Base-by-base conservation (phyloP, 1,140 invertebrate genomes). In the Drosophila tani region DNA sequence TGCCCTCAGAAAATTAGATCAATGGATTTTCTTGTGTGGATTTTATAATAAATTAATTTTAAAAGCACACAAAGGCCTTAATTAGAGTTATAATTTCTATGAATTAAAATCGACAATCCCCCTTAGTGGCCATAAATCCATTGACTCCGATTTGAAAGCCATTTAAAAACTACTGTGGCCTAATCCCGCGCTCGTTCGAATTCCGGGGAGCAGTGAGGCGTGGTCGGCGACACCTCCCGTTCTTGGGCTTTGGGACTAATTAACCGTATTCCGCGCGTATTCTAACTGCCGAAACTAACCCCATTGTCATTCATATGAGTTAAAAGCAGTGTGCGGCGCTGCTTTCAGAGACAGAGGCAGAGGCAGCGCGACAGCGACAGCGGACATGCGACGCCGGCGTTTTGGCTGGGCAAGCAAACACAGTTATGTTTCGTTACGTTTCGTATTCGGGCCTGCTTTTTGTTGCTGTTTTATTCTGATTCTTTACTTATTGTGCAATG, bases 401-500 rank as follows among this genome's bases (percentile, higher is more conserved):
- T 60, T 32, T 59, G 68, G 78, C 82, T 87, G 83, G 84, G 63
- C 84, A 80, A 83, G 77, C 84, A 88, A 87, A 88, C 85, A 88
- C 84, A 87, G 84, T 87, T 88, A 90, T 88, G 85, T 85, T 77
- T 88, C 67, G 63, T 77, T 75, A 55, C 51, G 51, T 55, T 55
- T 55, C 51, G 51, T 55, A 55, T 53, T 50, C 38, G 53, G 38
- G 68, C 41, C 46, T 41, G n/a, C 3, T 47, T 35, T 46, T 60
- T 27, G 35, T 58, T 46, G 40, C 15, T 62, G 29, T 68, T 78
- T 67, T 40, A 40, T 78, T 75, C 81, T 82, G 81, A 90, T 90
- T 90, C 85, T 90, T 90, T 82, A 64, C 86, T 90, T 85, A 85
- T 90, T 90, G 85, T 90, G 85, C 85, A 90, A 90, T 90, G 85